Conservation (phyloP, 2,797 vertebrate genomes). For the Cirrhinus molitorella region DNA sequence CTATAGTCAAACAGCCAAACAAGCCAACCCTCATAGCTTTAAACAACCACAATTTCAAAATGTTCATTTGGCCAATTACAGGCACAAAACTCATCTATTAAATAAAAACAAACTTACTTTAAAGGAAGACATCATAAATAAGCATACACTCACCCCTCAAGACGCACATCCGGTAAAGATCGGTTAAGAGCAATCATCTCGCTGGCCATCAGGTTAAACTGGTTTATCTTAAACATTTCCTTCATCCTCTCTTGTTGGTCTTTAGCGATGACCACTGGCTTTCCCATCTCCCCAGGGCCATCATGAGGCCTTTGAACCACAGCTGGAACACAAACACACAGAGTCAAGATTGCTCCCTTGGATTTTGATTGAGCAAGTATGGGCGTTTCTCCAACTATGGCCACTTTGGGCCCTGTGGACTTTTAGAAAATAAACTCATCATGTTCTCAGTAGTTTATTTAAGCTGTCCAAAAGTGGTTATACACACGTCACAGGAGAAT, state of each 20-base stretch:
- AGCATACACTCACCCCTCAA: slow-evolving; percentile 91
- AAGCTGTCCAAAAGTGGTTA: background rate
- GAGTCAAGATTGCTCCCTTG: slow-evolving; percentile 7
- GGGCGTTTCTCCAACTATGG: background rate
- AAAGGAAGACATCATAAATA: background rate
- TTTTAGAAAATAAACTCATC: slow-evolving; percentile 1
- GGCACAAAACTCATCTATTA: background rate
- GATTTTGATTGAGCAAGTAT: background rate
- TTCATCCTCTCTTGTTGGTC: slow-evolving; percentile 99
- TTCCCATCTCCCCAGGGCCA: slow-evolving; percentile 97
- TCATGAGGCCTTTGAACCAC: slow-evolving; percentile 87
- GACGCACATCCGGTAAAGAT: slow-evolving; percentile 93
- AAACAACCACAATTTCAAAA: background rate
- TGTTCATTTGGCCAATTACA: background rate
- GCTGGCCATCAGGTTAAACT: slow-evolving; percentile 99
- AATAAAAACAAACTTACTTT: background rate
- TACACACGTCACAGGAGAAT: background rate
- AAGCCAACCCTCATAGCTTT: background rate
- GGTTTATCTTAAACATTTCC: slow-evolving; percentile 99
- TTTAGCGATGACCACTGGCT: slow-evolving; percentile 96
- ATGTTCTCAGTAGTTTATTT: background rate
- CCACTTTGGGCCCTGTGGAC: background rate
- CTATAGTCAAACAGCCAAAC: slow-evolving; percentile 4
- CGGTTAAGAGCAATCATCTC: slow-evolving; percentile 98
- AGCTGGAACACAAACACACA: slow-evolving; percentile 74